These are phyloP conservation scores for Puma concolor DNA, from an alignment of 2,113 vertebrate genomes.

Conservation along the genomic window DNA sequence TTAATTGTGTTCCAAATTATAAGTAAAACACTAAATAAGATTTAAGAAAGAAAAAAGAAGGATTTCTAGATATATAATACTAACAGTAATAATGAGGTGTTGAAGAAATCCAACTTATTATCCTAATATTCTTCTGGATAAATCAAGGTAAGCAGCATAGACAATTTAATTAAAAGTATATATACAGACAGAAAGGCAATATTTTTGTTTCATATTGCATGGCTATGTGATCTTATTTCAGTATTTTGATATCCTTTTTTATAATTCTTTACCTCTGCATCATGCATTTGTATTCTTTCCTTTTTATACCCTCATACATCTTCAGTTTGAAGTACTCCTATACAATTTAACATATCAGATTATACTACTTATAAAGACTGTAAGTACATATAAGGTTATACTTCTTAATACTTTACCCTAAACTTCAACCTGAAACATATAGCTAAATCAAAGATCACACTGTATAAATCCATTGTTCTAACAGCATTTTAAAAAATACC, in stretches of 20 bases:
- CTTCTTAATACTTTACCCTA: conserved; percentile 3
- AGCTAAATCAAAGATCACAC: conserved; percentile 28
- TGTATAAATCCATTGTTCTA: conserved; percentile 23
- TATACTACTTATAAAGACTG: conserved; percentile 14
- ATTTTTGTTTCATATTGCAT: conserved; percentile 46
- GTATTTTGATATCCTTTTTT: neutral
- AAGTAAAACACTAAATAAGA: conserved; percentile 47
- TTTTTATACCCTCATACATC: neutral
- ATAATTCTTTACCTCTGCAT: neutral
- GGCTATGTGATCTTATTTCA: neutral
- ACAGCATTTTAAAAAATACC: conserved; percentile 21
- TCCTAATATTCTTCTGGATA: conserved; percentile 29
- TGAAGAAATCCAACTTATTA: conserved; percentile 25
- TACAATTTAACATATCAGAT: conserved; percentile 25
- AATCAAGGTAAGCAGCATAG: conserved; percentile 25
- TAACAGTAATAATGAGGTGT: neutral
- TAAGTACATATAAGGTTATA: neutral
- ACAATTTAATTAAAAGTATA: conserved; percentile 15
- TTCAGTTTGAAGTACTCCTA: neutral
- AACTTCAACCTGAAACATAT: conserved; percentile 26
- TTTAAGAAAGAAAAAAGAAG: neutral
- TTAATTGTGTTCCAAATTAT: conserved; percentile 13
- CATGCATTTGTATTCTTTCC: conserved; percentile 22
- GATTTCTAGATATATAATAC: neutral
- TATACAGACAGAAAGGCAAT: neutral